Base-by-base conservation (phyloP, 2,888 invertebrate species). In the Lagria hirta region DNA sequence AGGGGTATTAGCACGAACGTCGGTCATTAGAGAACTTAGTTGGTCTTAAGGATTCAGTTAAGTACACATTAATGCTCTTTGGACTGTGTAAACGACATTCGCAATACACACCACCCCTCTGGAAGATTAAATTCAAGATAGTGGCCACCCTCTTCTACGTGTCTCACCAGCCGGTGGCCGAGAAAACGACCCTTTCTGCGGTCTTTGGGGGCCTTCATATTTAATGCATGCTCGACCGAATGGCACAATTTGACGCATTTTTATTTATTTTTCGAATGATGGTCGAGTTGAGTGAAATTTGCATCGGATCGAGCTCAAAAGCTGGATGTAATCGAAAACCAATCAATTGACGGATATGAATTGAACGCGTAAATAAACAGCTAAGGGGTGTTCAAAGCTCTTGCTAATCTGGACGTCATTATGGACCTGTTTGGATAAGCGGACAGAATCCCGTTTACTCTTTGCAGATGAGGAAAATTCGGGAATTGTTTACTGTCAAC, bases 21-120 rank as follows among this genome's bases (percentile, higher is more conserved):
- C 14, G 30, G 37, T 43, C 43, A 43, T 52, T 52, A 41, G 37
- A 27, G 44, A 52, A 52, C 49, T 51, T 51, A 51, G 49, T 45
- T 45, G 37, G 52, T 50, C 52, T 52, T 50, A 42, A 48, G 48
- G 52, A 50, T 45, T 43, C 33, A 43, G 42, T 49, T 52, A 49
- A 52, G 52, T 43, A 49, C 49, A 43, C 48, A 52, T 52, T 52
- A 52, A 50, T 48, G 50, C 43, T 49, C 49, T 52, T 52, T 48
- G 50, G 52, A 50, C 48, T 50, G 45, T 46, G 45, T 29, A 43
- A 48, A 42, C 43, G 49, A 46, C 48, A 50, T 52, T 52, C 45
- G 41, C 52, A 45, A 41, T 41, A 49, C 45, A 49, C 36, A 20
- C 37, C 33, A 14, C 38, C 27, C 43, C 44, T 34, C 36, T 10